Evolutionary conservation across 1,140 invertebrate genomes (phyloP).

Genomic region (Acyrthosiphon pisum): DNA sequence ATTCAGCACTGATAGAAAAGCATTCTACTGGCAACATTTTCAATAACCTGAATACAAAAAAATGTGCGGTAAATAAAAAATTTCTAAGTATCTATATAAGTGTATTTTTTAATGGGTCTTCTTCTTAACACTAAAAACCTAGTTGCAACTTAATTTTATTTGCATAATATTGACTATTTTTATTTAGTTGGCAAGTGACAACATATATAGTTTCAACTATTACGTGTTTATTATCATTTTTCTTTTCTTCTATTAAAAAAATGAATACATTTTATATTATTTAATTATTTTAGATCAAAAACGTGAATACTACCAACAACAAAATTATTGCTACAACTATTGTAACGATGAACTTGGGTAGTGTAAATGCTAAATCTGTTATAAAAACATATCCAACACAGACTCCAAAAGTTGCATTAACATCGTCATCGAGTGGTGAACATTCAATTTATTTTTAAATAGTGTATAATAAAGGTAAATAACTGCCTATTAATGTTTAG

Average conservation of each 20-base stretch:
- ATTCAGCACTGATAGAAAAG: neutral
- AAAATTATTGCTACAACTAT: conserved; percentile 46
- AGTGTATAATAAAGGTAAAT: neutral
- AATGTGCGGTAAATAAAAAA: neutral
- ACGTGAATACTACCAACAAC: neutral
- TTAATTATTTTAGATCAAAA: conserved; percentile 13
- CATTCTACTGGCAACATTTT: neutral
- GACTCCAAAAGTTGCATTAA: neutral
- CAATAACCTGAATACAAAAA: neutral
- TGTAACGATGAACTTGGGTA: conserved; percentile 33
- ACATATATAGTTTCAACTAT: neutral
- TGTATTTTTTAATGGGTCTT: neutral
- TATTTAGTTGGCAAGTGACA: neutral
- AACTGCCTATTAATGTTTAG: neutral
- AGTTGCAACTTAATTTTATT: neutral
- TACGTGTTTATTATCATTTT: neutral
- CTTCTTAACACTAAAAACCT: neutral
- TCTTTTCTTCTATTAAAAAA: neutral
- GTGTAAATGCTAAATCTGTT: conserved; percentile 29
- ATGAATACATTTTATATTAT: neutral
- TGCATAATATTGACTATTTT: neutral
- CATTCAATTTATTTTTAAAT: neutral
- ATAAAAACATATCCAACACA: conserved; percentile 23
- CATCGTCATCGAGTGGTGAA: neutral
- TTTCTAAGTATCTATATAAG: neutral